Evolutionary conservation across 2,888 invertebrate species (phyloP), one percentile per base, ranked within the genome.

Genomic region (Lasioglossum oenotherae): DNA sequence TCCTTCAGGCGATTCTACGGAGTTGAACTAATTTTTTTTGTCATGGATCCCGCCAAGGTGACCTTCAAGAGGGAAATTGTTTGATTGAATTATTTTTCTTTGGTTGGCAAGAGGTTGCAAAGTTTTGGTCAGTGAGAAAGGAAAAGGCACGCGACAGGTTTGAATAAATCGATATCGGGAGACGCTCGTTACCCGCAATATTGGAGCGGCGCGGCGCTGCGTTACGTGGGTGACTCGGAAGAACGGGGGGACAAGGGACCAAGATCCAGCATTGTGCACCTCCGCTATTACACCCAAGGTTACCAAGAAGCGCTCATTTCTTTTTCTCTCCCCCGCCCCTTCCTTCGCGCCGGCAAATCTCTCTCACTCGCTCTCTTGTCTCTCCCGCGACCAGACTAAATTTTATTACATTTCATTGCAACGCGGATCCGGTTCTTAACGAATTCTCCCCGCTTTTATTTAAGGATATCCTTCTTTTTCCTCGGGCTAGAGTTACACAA

Each of bases 281-380:
- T 90, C 80, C 71, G 87, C 91, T 91, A 89, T 91, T 91, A 88
- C 90, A 88, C 87, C 89, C 92, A 92, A 92, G 92, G 92, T 92
- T 92, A 92, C 87, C 84, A 49, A 87, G 87, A 77, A 87, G 80
- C 88, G 86, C 81, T 81, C 74, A 77, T 87, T 76, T 87, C 73
- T 71, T 73, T 75, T 53, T 71, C 78, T 76, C 78, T 74, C 74
- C 74, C 49, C 38, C 38, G 12, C 69, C 46, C 57, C 69, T 19
- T 23, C 31, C 5, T 53, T 23, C n/a, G 31, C 77, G 49, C n/a
- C 64, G 46, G 44, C 81, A 23, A 74, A 38, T 31, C 64, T 3
- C 64, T 31, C 19, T 19, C 16, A 31, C 78, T 31, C 35, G 19
- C 64, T 35, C 31, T 8, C 19, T 14, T 31, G 35, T 69, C 23